phyloP scores from a whole-genome alignment of 2,797 vertebrate genomes.

The Eulemur mongoz region DNA sequence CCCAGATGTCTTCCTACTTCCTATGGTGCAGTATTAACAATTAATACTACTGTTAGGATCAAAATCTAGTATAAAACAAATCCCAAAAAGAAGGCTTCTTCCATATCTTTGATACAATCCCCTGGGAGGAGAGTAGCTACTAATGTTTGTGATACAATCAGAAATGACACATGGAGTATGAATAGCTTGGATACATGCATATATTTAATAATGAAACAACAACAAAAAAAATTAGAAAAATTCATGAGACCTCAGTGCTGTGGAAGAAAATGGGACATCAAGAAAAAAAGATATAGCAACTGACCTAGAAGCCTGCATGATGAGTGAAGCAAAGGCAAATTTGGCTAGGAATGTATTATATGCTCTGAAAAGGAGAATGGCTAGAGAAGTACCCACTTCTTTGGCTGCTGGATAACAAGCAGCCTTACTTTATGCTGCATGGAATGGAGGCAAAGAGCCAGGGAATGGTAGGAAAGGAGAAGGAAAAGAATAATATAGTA shows the following conservation, averaged over 20 bases:
- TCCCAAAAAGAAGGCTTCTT: not conserved
- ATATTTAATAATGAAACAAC: constrained; percentile 75
- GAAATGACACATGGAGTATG: constrained; percentile 64
- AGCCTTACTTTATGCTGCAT: not conserved
- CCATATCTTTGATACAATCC: constrained; percentile 17
- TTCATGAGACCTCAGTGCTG: constrained; percentile 50
- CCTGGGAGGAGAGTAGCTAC: not conserved
- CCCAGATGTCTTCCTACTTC: constrained; percentile 19
- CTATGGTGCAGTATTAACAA: not conserved
- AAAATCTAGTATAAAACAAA: constrained; percentile 37
- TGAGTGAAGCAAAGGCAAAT: not conserved
- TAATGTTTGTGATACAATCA: constrained; percentile 19
- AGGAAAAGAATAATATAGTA: not conserved
- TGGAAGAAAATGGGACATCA: constrained; percentile 35
- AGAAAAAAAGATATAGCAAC: constrained; percentile 39
- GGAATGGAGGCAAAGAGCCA: constrained; percentile 13
- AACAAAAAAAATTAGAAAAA: constrained; percentile 61
- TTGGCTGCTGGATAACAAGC: not conserved
- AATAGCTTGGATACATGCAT: constrained; percentile 71
- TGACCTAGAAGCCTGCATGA: not conserved
- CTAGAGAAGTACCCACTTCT: not conserved
- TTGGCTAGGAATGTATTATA: not conserved
- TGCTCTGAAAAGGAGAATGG: constrained; percentile 26
- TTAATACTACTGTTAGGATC: not conserved
- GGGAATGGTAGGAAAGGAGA: not conserved